These are phyloP conservation scores for Aplochiton taeniatus DNA, from an alignment of 2,797 vertebrate genomes.

Conservation along the genomic window DNA sequence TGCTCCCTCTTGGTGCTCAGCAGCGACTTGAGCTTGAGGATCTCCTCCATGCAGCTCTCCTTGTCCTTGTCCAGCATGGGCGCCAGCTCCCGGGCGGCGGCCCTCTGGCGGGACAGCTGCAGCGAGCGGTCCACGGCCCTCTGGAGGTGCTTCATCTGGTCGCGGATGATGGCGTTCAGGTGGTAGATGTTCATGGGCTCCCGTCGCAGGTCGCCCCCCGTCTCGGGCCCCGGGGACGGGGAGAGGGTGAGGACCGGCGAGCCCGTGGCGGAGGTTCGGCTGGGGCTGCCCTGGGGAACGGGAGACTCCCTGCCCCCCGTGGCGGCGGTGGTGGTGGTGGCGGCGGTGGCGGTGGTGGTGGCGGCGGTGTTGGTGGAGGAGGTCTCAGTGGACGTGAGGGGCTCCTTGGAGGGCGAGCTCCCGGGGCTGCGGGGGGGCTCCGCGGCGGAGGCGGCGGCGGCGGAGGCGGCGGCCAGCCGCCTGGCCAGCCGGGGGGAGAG, in stretches of 20 bases:
- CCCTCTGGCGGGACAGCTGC: constrained; percentile 92
- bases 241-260: constrained; percentile 83
- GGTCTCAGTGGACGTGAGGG: constrained; percentile 61
- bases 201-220: constrained; percentile 88
- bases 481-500: constrained; percentile 90
- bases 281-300: constrained; percentile 77
- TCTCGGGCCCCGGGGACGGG: constrained; percentile 82
- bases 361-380: constrained; percentile 69
- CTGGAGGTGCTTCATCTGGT: constrained; percentile 98
- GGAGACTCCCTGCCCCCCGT: constrained; percentile 33
- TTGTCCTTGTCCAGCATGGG: constrained; percentile 97
- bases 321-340: constrained; percentile 17
- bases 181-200: constrained; percentile 99
- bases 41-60: constrained; percentile 96
- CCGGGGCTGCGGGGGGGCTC: constrained; percentile 77
- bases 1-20: constrained; percentile 97
- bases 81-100: constrained; percentile 88
- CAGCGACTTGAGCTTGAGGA: constrained; percentile 95
- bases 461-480: constrained; percentile 79
- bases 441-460: constrained; percentile 77
- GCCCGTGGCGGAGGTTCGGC: constrained; percentile 76
- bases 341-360: constrained; percentile 65
- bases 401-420: constrained; percentile 85
- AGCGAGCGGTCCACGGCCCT: constrained; percentile 94
- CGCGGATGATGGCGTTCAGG: constrained; percentile 96